A percentile compares a stretch with the other conserved stretches of the same genome.
Conservation (phyloP, 2,113 vertebrate genomes). For the Acanthisitta chloris region DNA sequence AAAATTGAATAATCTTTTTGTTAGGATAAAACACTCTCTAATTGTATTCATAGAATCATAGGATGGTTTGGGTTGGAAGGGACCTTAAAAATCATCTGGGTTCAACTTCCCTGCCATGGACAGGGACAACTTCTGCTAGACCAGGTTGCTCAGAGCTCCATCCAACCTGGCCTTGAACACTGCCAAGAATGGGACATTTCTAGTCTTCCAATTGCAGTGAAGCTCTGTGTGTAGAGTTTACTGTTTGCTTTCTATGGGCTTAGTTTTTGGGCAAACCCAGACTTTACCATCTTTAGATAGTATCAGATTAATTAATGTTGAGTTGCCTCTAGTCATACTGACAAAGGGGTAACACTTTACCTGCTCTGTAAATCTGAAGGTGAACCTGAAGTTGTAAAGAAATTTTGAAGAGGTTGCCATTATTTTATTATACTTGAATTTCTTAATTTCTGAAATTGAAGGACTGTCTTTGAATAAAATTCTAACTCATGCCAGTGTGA, state of each 20-base stretch:
- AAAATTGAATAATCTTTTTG: neutral
- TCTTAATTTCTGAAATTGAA: neutral
- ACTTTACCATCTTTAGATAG: neutral
- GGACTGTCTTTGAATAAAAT: neutral
- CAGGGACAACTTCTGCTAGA: neutral
- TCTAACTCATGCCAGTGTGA: neutral
- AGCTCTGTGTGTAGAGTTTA: neutral
- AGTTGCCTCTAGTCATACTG: neutral
- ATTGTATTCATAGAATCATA: neutral
- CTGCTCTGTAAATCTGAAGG: neutral
- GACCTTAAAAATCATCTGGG: neutral
- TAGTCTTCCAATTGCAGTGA: neutral
- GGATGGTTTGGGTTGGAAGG: no score
- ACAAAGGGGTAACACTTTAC: neutral
- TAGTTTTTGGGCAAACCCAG: neutral
- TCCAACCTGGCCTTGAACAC: neutral
- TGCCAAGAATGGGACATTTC: no score
- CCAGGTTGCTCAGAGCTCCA: neutral
- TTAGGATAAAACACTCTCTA: neutral
- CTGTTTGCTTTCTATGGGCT: neutral
- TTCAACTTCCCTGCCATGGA: neutral
- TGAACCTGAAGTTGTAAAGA: neutral
- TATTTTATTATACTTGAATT: neutral
- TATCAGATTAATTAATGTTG: neutral
- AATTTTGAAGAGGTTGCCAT: neutral